phyloP scores from a whole-genome alignment of 2,113 vertebrate species.

The Nyctibius bracteatus region DNA sequence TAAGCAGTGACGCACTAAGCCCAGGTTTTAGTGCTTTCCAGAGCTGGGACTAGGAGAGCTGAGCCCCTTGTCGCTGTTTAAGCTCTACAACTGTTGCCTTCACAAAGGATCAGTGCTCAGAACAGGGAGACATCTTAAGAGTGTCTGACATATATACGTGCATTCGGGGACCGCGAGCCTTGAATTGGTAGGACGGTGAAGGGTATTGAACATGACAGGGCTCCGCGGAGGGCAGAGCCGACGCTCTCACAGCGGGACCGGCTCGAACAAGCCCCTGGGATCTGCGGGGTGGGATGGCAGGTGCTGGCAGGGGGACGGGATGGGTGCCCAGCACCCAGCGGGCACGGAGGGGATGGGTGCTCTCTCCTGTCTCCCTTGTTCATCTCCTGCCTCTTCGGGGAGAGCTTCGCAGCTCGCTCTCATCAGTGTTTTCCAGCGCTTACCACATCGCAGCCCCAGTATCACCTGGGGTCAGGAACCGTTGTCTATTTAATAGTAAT shows the following conservation, averaged over 20 bases:
- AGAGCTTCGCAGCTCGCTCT: not conserved
- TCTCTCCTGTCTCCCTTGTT: not conserved
- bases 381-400: not conserved
- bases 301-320: fast-evolving
- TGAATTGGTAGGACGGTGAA: not conserved
- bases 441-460: fast-evolving
- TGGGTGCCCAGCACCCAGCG: not conserved
- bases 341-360: not conserved
- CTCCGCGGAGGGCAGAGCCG: not conserved
- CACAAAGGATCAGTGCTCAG: not conserved
- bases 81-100: not conserved
- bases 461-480: too few relatives aligned
- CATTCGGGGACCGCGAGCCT: not conserved
- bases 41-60: not conserved
- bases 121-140: slow-evolving; percentile 26
- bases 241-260: not conserved
- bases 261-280: fast-evolving
- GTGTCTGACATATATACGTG: slow-evolving; percentile 40
- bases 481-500: fast-evolving
- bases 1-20: fast-evolving
- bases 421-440: not conserved
- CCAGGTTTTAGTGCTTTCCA: not conserved
- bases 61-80: not conserved
- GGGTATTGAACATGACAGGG: slow-evolving; percentile 36
- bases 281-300: not conserved